Percentiles rank a stretch among this genome's conserved stretches.
These are phyloP conservation scores for Meandrusa payeni DNA, from an alignment of 2,888 invertebrate genomes.

Conservation along the genomic window DNA sequence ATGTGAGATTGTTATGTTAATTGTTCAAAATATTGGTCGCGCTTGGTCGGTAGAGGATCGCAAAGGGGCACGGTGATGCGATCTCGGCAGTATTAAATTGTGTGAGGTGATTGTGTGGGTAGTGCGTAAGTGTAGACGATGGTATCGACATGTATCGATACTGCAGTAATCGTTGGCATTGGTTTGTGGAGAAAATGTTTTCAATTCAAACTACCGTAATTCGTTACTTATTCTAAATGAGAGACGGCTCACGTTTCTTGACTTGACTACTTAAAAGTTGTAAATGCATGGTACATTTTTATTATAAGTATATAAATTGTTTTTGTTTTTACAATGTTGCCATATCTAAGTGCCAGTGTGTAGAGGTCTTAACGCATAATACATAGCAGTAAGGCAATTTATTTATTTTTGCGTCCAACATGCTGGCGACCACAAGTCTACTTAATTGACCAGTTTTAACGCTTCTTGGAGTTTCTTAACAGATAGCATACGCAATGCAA, in stretches of 20 bases:
- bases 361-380: slow-evolving; percentile 37
- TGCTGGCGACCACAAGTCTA: slow-evolving; percentile 30
- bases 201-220: no score
- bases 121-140: slow-evolving; percentile 38
- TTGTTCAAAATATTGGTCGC: slow-evolving; percentile 40
- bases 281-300: slow-evolving; percentile 1
- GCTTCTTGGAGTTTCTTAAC: slow-evolving; percentile 28
- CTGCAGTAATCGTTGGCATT: no score
- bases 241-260: no score
- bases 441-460: slow-evolving; percentile 31
- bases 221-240: slow-evolving; percentile 25
- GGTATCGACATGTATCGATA: slow-evolving; percentile 2
- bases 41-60: slow-evolving; percentile 37
- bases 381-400: slow-evolving; percentile 39
- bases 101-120: slow-evolving; percentile 59
- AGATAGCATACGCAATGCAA: slow-evolving; percentile 45
- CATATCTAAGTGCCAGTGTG: slow-evolving; percentile 45
- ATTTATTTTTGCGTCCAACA: slow-evolving; percentile 46
- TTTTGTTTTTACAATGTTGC: neutral
- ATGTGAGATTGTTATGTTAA: no score
- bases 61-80: slow-evolving; percentile 35
- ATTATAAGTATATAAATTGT: no score
- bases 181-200: no score
- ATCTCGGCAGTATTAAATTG: slow-evolving; percentile 70
- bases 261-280: no score